Evolutionary conservation across 2,888 invertebrate species (phyloP).

Genomic region (Rhopalosiphum nymphaeae): DNA sequence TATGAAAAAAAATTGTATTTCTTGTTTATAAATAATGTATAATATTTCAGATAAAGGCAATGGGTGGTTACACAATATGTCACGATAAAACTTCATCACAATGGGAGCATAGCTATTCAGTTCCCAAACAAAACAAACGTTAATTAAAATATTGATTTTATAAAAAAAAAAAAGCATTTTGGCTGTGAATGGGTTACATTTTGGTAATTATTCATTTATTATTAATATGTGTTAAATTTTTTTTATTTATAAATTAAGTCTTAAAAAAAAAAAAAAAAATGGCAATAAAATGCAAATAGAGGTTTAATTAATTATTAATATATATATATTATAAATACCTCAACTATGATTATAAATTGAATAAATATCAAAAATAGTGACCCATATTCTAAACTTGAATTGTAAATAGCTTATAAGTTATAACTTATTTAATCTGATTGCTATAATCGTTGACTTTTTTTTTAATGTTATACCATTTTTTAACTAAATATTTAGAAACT

Average conservation of each 20-base stretch:
- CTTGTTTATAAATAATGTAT: background rate
- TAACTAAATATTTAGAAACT: background rate
- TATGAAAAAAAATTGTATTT: background rate
- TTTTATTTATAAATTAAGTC: background rate
- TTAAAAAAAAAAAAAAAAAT: too few relatives aligned
- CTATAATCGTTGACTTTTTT: background rate
- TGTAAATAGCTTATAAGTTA: background rate
- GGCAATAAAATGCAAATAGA: background rate
- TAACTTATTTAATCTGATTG: background rate
- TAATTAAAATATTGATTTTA: background rate
- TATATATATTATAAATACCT: background rate
- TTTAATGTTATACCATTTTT: background rate
- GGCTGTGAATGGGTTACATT: slow-evolving; percentile 59
- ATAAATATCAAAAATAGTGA: slow-evolving; percentile 18
- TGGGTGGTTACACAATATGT: slow-evolving; percentile 61
- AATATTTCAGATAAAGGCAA: slow-evolving; percentile 49
- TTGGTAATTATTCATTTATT: slow-evolving; percentile 13
- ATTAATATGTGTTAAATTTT: background rate
- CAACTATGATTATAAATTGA: background rate
- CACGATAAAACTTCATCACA: slow-evolving; percentile 54
- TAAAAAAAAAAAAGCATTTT: slow-evolving; percentile 12
- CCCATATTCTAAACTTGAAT: background rate
- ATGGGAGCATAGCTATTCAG: slow-evolving; percentile 53
- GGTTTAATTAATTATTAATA: background rate
- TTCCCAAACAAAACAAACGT: slow-evolving; percentile 33